Conservation (phyloP, 2,113 vertebrate genomes). For the Zosterops lateralis region DNA sequence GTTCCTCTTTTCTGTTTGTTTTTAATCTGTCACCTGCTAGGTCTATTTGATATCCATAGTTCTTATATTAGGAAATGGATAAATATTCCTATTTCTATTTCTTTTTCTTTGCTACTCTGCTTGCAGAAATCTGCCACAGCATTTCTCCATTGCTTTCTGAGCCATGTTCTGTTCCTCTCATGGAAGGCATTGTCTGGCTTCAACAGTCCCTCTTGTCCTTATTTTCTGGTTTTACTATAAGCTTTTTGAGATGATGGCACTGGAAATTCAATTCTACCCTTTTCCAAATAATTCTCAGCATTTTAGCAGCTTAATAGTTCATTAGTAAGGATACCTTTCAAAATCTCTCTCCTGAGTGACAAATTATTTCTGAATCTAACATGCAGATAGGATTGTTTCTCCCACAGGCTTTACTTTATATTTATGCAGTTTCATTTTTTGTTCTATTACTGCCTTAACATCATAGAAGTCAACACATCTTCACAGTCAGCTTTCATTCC, state of each 20-base stretch:
- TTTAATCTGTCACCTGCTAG: neutral
- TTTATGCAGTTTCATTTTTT: neutral
- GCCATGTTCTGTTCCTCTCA: neutral
- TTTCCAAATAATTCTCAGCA: neutral
- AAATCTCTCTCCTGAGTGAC: neutral
- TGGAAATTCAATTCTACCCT: neutral
- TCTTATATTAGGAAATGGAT: neutral
- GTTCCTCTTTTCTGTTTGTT: neutral
- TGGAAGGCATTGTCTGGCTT: neutral
- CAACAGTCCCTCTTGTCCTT: neutral
- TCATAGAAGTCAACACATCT: neutral
- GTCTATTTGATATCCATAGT: neutral
- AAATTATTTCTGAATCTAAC: neutral
- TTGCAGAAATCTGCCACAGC: neutral
- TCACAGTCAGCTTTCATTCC: conserved; percentile 2
- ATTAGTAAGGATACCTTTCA: neutral
- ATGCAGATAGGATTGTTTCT: neutral
- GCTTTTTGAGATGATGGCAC: neutral
- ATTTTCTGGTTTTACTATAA: neutral
- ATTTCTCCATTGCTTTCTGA: neutral
- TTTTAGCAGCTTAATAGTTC: neutral
- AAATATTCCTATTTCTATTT: neutral
- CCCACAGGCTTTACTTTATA: neutral
- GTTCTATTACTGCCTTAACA: neutral
- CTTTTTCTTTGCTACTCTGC: neutral